Evolutionary conservation across 2,888 invertebrate species (phyloP), one percentile per base, ranked within the genome.

Genomic region (Acanthoscelides obtectus): DNA sequence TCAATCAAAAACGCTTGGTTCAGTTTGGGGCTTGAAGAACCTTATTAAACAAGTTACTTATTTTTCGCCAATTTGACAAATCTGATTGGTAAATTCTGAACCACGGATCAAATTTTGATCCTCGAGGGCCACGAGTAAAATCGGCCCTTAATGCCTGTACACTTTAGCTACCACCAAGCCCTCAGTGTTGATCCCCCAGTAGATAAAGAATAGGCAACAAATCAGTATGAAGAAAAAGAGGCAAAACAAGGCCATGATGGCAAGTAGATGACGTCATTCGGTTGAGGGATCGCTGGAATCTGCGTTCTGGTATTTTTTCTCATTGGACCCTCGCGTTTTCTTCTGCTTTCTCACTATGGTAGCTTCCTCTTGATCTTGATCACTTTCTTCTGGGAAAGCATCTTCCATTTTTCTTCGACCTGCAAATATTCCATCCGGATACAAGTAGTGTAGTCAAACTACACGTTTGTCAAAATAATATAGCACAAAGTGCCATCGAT

Each of bases 241-340:
- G 77, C 88, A 87, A 75, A 89, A 87, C 70, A 89, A 85, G 80
- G 88, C 88, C 82, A 87, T 85, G 72, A 89, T 88, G 84, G 88
- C 89, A 76, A 87, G 83, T 81, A 87, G 87, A 83, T 88, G 87
- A 80, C 88, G 89, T 88, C 89, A 90, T 84, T 88, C 88, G 70
- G 82, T 78, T 70, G 81, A 81, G 63, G 80, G 76, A 71, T 81
- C 81, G 71, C 81, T 83, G 1, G 63, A 45, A 45, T 12, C 17
- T 12, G 45, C 45, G 6, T 4, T 45, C 45, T 45, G 4, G 21
- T 25, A 21, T 69, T 66, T 27, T 66, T 66, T 27, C 5, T 22
- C 20, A 25, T 25, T 17, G 66, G 4, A 25, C 8, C 45, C 69
- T 22, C 69, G 69, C 17, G 64, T 64, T 63, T 70, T 72, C 12